A percentile compares a stretch with the other conserved stretches of the same genome.
These are phyloP conservation scores for Ictalurus furcatus DNA, from an alignment of 2,113 vertebrate species.

Conservation along the genomic window DNA sequence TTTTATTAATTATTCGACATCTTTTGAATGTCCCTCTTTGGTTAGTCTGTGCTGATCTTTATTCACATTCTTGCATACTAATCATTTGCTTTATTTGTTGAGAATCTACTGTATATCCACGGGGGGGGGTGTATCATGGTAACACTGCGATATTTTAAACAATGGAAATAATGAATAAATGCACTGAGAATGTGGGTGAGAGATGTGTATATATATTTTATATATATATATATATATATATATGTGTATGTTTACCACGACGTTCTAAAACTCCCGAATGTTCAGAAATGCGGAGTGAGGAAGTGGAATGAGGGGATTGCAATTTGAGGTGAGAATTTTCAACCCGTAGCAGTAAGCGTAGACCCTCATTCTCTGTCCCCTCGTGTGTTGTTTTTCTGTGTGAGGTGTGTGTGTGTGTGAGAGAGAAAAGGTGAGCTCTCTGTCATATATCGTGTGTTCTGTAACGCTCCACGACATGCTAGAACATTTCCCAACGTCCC, in stretches of 20 bases:
- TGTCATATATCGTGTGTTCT: not conserved
- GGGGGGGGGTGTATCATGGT: not conserved
- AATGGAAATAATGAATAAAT: not conserved
- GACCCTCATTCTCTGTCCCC: not conserved
- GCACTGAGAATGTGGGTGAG: not conserved
- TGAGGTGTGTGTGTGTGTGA: not conserved
- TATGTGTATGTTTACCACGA: not conserved
- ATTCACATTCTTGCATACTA: not conserved
- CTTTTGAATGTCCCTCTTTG: not conserved
- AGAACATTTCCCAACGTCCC: not conserved
- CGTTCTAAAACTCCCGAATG: not conserved
- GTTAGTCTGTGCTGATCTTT: not conserved
- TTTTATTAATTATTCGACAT: not conserved
- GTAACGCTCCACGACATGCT: not conserved
- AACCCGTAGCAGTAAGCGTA: not conserved
- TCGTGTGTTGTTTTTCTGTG: not conserved
- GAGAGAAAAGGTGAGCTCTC: not conserved
- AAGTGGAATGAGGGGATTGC: slow-evolving; percentile 6
- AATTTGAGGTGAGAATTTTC: slow-evolving; percentile 37
- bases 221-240: no score
- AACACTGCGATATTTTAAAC: not conserved
- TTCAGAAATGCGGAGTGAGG: not conserved
- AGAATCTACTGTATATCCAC: not conserved
- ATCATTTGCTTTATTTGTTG: not conserved
- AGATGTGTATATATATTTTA: no score